Conservation (phyloP, 2,888 invertebrate genomes). For the Ephialtes manifestator region DNA sequence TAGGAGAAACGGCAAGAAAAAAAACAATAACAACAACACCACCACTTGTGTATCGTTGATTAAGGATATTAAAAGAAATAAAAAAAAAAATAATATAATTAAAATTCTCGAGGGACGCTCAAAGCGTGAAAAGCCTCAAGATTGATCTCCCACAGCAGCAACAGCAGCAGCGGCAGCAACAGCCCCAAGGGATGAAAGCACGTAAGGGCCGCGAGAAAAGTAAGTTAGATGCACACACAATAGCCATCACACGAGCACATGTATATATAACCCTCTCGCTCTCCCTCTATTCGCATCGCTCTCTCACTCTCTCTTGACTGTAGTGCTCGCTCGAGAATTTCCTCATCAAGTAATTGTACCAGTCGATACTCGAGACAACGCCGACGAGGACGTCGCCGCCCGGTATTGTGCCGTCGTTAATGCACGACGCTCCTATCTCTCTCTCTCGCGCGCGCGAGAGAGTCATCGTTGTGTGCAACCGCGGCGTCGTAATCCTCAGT, state of each 20-base stretch:
- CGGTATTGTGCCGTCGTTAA: not conserved
- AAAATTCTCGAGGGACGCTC: slow-evolving; percentile 16
- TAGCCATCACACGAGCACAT: slow-evolving; percentile 16
- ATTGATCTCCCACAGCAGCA: slow-evolving; percentile 57
- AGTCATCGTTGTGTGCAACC: not conserved
- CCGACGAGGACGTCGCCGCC: slow-evolving; percentile 9
- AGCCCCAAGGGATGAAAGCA: slow-evolving; percentile 74
- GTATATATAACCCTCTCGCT: slow-evolving; percentile 53
- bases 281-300: slow-evolving; percentile 57
- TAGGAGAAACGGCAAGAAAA: not conserved
- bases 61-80: not conserved
- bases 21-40: not conserved
- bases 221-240: slow-evolving; percentile 75
- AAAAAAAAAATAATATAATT: not conserved
- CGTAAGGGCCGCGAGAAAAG: slow-evolving; percentile 83
- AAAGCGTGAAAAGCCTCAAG: slow-evolving; percentile 46
- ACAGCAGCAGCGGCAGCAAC: slow-evolving; percentile 17
- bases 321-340: slow-evolving; percentile 81
- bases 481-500: not conserved
- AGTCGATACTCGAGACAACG: slow-evolving; percentile 73
- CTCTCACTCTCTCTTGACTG: slow-evolving; percentile 74
- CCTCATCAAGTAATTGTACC: slow-evolving; percentile 75
- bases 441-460: not conserved
- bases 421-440: not conserved
- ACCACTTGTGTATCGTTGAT: not conserved